These are phyloP conservation scores for Pristionchus exspectatus DNA, from an alignment of 2,888 invertebrate species.

Conservation along the genomic window DNA sequence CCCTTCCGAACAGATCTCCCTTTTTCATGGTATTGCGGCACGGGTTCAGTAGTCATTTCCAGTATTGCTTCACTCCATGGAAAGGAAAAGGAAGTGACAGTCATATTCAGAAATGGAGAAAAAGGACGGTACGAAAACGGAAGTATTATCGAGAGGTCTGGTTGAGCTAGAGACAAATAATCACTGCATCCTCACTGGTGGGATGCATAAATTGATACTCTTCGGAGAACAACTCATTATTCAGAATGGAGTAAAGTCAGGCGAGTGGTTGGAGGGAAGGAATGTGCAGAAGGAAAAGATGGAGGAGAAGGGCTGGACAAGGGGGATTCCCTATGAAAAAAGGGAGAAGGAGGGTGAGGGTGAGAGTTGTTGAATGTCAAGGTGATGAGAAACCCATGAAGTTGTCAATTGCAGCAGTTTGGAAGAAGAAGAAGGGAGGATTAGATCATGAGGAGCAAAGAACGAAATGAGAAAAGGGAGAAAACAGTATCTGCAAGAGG, in stretches of 20 bases:
- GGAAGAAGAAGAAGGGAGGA: neutral
- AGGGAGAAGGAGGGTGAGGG: neutral
- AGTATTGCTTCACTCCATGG: neutral
- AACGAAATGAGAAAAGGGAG: neutral
- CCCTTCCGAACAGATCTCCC: neutral
- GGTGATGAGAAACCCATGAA: constrained; percentile 19
- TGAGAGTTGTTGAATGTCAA: constrained; percentile 7
- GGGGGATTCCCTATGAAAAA: neutral
- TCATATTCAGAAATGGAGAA: constrained; percentile 19
- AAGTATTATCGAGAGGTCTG: neutral
- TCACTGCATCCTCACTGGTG: neutral
- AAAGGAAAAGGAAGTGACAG: constrained; percentile 12
- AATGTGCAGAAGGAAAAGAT: neutral
- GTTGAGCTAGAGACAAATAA: neutral
- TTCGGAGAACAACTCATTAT: neutral
- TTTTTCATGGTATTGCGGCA: neutral
- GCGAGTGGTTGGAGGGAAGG: neutral
- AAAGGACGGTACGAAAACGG: neutral
- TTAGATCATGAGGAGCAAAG: neutral
- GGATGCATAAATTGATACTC: constrained; percentile 2
- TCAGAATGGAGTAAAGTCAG: neutral
- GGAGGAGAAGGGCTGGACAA: neutral
- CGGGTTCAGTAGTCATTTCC: constrained; percentile 7
- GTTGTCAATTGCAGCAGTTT: constrained; percentile 11
- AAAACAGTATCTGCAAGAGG: neutral